A percentile compares a stretch with the other conserved stretches of the same genome.
Evolutionary conservation across 2,888 invertebrate genomes (phyloP).

Genomic region (Electrophaes corylata): DNA sequence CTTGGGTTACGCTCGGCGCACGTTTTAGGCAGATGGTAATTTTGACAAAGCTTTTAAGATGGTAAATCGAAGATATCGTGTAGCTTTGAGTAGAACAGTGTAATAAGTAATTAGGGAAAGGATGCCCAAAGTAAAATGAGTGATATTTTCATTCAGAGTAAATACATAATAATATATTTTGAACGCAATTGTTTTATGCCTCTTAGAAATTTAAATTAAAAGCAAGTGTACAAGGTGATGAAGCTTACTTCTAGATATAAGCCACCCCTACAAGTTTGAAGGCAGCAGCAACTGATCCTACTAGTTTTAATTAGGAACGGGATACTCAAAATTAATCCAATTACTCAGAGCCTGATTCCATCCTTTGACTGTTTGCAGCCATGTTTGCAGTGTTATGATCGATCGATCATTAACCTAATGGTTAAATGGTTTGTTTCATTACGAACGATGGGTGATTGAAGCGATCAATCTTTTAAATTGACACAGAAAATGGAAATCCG

Average conservation of each 20-base stretch:
- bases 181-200: too few species aligned
- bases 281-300: too few species aligned
- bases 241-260: too few species aligned
- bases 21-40: conserved; percentile 31
- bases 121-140: not conserved
- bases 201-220: too few species aligned
- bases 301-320: not conserved
- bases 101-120: not conserved
- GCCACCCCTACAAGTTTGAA: too few species aligned
- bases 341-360: conserved; percentile 37
- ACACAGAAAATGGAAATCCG: conserved; percentile 15
- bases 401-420: conserved; percentile 46
- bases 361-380: conserved; percentile 35
- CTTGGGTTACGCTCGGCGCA: conserved; percentile 45
- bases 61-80: conserved; percentile 26
- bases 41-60: conserved; percentile 29
- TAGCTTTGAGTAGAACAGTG: not conserved
- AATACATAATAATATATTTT: too few species aligned
- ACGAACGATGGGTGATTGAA: conserved; percentile 21
- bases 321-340: conserved; percentile 36
- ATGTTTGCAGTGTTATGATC: conserved; percentile 49
- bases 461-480: conserved; percentile 30
- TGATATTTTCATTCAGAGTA: too few species aligned
- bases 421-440: conserved; percentile 38
- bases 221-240: too few species aligned